phyloP scores from a whole-genome alignment of 2,113 vertebrate species.

The Sminthopsis crassicaudata region DNA sequence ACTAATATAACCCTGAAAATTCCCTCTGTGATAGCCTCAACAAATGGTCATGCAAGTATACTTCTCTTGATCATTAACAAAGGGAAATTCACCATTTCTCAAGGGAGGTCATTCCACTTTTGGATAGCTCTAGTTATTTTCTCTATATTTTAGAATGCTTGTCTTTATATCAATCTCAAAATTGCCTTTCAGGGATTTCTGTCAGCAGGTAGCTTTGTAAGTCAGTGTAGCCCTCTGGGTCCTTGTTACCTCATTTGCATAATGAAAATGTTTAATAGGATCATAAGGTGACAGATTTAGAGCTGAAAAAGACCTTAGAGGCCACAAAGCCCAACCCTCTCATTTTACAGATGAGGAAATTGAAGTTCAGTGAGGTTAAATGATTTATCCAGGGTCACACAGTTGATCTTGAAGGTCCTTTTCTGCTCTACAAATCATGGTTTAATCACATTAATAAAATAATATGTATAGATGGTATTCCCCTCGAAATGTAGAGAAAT shows the following conservation, averaged over 20 bases:
- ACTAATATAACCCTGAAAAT: not conserved
- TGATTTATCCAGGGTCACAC: not conserved
- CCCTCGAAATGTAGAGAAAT: not conserved
- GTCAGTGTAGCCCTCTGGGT: not conserved
- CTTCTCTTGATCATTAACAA: not conserved
- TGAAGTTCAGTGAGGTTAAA: not conserved
- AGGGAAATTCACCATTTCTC: not conserved
- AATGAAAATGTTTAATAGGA: not conserved
- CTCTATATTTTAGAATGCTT: not conserved
- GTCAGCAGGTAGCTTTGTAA: not conserved
- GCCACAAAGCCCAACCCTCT: not conserved
- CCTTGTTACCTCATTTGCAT: not conserved
- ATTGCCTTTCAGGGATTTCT: not conserved
- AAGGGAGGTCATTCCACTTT: not conserved
- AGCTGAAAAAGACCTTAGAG: not conserved
- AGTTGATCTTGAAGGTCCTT: not conserved
- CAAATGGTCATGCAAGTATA: not conserved
- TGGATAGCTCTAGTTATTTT: not conserved
- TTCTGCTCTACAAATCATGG: not conserved
- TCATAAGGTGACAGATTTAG: not conserved
- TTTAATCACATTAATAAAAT: not conserved
- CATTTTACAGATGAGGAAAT: not conserved
- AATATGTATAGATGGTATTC: not conserved
- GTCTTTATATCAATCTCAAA: not conserved
- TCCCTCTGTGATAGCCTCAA: not conserved